phyloP scores from a whole-genome alignment of 1,140 invertebrate genomes.

The Grapholita molesta region DNA sequence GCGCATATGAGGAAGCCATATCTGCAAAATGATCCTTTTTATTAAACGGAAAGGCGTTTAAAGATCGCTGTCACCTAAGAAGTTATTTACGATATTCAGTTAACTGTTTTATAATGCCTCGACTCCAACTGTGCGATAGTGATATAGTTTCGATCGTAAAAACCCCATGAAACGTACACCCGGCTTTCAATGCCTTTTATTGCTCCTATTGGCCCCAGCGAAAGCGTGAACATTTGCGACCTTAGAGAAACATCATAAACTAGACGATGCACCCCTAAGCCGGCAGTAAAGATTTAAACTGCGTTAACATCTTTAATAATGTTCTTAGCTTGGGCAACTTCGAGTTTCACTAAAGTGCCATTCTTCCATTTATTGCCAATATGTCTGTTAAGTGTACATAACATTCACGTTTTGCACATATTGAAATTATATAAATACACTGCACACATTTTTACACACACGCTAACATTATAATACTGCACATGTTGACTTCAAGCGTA shows the following conservation, averaged over 20 bases:
- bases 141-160: slow-evolving; percentile 10
- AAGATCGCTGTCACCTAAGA: not conserved
- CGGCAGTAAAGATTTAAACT: not conserved
- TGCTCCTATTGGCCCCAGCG: not conserved
- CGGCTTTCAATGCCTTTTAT: slow-evolving; percentile 9
- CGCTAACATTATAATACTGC: not conserved
- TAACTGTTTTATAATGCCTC: not conserved
- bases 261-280: not conserved
- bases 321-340: not conserved
- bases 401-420: not conserved
- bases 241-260: slow-evolving; percentile 7
- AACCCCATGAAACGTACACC: slow-evolving; percentile 7
- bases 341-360: not conserved
- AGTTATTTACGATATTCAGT: not conserved
- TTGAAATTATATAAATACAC: not conserved
- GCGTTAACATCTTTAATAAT: not conserved
- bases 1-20: too few relatives aligned
- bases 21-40: not conserved
- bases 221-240: not conserved
- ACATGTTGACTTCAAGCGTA: not conserved
- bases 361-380: not conserved
- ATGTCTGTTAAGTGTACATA: not conserved
- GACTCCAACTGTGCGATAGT: not conserved
- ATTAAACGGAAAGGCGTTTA: not conserved
- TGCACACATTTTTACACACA: not conserved